Evolutionary conservation across 2,113 vertebrate genomes (phyloP).

Genomic region (Raja brachyura): DNA sequence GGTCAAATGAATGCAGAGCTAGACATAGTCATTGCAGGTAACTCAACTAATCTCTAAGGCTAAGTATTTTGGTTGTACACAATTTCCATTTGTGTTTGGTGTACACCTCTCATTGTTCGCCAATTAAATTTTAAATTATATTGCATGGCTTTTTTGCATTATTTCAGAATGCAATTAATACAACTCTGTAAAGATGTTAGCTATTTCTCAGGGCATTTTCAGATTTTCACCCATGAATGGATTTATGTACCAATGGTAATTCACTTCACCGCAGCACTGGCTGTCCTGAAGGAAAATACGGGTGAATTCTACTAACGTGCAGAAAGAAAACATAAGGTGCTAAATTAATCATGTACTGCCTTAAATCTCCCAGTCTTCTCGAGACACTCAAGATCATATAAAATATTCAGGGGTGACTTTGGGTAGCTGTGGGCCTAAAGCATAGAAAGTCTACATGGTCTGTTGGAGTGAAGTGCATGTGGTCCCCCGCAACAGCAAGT

Average conservation of each 20-base stretch:
- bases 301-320: conserved; percentile 2
- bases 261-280: neutral
- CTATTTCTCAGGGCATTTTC: neutral
- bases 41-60: too few relatives aligned
- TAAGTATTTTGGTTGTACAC: neutral
- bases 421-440: conserved; percentile 49
- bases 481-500: conserved; percentile 24
- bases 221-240: neutral
- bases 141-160: neutral
- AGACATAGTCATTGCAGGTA: neutral
- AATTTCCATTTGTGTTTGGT: neutral
- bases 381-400: conserved; percentile 82
- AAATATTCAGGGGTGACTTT: conserved; percentile 82
- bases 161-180: neutral
- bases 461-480: conserved; percentile 53
- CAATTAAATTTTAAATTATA: neutral
- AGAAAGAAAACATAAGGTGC: conserved; percentile 52
- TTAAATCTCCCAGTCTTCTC: conserved; percentile 92
- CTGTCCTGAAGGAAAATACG: neutral
- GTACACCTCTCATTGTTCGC: neutral
- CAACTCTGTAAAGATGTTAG: neutral
- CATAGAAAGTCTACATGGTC: conserved; percentile 65
- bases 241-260: neutral
- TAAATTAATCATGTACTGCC: conserved; percentile 96
- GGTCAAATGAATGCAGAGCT: neutral